These are phyloP conservation scores for Apodemia zela DNA, from an alignment of 2,888 invertebrate genomes.

Conservation along the genomic window DNA sequence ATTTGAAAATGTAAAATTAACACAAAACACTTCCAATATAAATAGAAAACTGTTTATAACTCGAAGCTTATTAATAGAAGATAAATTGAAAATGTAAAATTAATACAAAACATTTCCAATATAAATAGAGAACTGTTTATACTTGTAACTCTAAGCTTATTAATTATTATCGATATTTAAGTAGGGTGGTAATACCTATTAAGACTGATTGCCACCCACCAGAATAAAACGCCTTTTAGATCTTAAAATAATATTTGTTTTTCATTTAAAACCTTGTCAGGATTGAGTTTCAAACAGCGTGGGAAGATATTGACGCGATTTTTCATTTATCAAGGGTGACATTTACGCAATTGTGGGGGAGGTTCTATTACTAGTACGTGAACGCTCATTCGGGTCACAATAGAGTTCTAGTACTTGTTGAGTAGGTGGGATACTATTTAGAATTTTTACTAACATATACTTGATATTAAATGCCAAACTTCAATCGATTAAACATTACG, in stretches of 20 bases:
- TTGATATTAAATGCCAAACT: too few species aligned
- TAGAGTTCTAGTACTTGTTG: background rate
- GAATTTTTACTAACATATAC: too few species aligned
- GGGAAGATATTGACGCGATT: background rate
- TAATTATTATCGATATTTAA: too few species aligned
- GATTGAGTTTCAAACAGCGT: background rate
- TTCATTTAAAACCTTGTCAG: background rate
- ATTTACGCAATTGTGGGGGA: slow-evolving; percentile 2
- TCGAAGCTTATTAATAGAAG: too few species aligned
- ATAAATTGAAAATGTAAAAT: too few species aligned
- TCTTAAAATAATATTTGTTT: background rate
- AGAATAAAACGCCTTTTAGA: slow-evolving; percentile 2
- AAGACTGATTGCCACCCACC: background rate
- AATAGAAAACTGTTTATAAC: too few species aligned
- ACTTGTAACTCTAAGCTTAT: too few species aligned
- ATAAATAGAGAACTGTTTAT: too few species aligned
- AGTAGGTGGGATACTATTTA: background rate
- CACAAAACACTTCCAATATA: too few species aligned
- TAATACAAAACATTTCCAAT: too few species aligned
- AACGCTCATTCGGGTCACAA: background rate
- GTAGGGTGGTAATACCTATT: background rate
- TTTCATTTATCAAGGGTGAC: background rate
- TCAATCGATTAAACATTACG: too few species aligned
- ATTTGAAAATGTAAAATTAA: too few species aligned
- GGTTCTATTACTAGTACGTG: background rate